Evolutionary conservation across 2,888 invertebrate species (phyloP), one percentile per base, ranked within the genome.

Genomic region (Coronaproctus castanopsis): DNA sequence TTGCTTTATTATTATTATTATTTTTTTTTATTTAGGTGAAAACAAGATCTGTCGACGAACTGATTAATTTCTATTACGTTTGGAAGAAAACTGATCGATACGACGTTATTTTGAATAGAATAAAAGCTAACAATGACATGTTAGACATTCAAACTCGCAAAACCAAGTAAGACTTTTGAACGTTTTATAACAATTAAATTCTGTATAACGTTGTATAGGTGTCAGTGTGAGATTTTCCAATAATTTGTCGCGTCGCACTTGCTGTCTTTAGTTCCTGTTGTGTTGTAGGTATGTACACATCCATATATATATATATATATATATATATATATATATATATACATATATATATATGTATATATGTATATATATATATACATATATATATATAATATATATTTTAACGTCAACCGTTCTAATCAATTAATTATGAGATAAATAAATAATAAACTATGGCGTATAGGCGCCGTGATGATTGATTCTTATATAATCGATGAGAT

Each of bases 41-140:
- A 67, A 92, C 93, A 60, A 78, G 96, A 66, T 89, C 91, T 18
- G 92, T 96, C 54, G 90, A 92, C 49, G 97, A 97, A 73, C 75
- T 97, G 64, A 93, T 97, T 19, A 91, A 95, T 70, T 97, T 96
- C 75, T 87, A 87, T 72, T 87, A 87, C 68, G 78, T 93, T 60
- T 97, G 97, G 97, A 97, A 97, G 74, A 96, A 96, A 74, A 95
- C 95, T 22, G 95, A 95, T 69, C 78, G 96, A 20, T 91, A 95
- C 72, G 96, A 96, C n/a, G n/a, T n/a, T 24, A 51, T 55, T 19
- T 59, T 59, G 20, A 55, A 55, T 52, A 59, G 55, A 36, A 36
- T 8, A 36, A 8, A 36, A 5, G 36, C 8, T 14, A 14, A 36
- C 14, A 14, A 36, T 8, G 14, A 36, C 8, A 36, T 8, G 36